Percentiles rank a stretch among this genome's conserved stretches.
Conservation (phyloP, 2,113 vertebrate genomes). For the Psilopsiagon aurifrons region DNA sequence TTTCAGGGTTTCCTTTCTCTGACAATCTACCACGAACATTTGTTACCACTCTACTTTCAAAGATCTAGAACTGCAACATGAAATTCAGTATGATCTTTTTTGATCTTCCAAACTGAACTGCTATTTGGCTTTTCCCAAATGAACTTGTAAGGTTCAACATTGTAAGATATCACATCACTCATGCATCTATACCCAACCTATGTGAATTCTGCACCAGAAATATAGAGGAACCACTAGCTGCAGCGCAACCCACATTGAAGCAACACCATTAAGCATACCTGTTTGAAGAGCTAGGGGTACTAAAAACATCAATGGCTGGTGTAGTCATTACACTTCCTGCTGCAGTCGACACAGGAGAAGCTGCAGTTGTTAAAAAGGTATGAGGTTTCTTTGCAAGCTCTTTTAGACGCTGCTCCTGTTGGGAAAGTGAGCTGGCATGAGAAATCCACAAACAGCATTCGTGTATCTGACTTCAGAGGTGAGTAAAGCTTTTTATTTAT, state of each 20-base stretch:
- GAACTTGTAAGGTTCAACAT: background rate
- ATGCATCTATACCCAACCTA: background rate
- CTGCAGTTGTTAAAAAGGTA: slow-evolving; percentile 92
- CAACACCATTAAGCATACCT: slow-evolving; percentile 70
- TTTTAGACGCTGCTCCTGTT: slow-evolving; percentile 94
- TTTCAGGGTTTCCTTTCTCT: background rate
- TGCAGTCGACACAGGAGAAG: slow-evolving; percentile 92
- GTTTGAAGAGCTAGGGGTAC: slow-evolving; percentile 94
- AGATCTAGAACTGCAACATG: background rate
- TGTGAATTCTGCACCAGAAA: background rate
- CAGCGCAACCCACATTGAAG: background rate
- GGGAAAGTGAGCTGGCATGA: slow-evolving; percentile 49
- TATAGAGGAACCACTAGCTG: background rate
- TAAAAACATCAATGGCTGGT: slow-evolving; percentile 94
- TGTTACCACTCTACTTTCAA: background rate
- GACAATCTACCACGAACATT: background rate
- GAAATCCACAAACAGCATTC: slow-evolving; percentile 33
- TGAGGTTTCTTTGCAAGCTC: slow-evolving; percentile 95
- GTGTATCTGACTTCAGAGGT: background rate
- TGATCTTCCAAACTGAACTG: background rate
- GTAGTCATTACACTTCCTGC: slow-evolving; percentile 91
- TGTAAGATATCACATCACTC: background rate
- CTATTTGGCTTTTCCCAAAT: background rate
- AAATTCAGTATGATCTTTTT: background rate
- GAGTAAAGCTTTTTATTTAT: background rate